Conservation (phyloP, 2,113 vertebrate species). For the Formicarius rufipectus region DNA sequence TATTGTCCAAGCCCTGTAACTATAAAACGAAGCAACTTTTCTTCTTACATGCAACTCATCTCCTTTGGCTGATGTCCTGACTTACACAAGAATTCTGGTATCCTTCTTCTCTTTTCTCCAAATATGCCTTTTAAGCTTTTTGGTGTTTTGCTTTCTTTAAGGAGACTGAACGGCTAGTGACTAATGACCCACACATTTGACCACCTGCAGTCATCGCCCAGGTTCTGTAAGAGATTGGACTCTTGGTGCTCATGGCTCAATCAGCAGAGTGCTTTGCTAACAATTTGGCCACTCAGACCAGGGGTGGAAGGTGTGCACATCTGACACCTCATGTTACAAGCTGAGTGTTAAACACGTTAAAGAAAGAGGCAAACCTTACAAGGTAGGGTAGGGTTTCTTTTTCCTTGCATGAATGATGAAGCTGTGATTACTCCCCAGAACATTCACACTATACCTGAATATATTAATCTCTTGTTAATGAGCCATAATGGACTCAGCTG, state of each 20-base stretch:
- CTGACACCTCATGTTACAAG: not conserved
- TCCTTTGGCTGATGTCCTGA: not conserved
- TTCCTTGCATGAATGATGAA: not conserved
- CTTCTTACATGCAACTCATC: not conserved
- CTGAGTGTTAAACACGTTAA: not conserved
- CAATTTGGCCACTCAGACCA: not conserved
- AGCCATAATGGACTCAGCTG: not conserved
- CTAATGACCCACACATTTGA: not conserved
- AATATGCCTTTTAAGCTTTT: not conserved
- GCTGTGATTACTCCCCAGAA: not conserved
- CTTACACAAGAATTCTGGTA: not conserved
- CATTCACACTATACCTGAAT: not conserved
- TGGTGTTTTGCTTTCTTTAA: not conserved
- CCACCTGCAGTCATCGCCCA: not conserved
- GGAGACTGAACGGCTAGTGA: not conserved
- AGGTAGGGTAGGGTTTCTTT: not conserved
- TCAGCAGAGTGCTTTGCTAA: not conserved
- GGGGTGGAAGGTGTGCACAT: not conserved
- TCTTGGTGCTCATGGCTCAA: not conserved
- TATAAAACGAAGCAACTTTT: not conserved
- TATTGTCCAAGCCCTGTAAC: not conserved
- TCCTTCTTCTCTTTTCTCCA: not conserved
- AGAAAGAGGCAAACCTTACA: not conserved
- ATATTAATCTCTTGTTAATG: not conserved
- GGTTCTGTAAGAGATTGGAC: not conserved